phyloP scores from a whole-genome alignment of 2,797 vertebrate species.

The Protonibea diacanthus region DNA sequence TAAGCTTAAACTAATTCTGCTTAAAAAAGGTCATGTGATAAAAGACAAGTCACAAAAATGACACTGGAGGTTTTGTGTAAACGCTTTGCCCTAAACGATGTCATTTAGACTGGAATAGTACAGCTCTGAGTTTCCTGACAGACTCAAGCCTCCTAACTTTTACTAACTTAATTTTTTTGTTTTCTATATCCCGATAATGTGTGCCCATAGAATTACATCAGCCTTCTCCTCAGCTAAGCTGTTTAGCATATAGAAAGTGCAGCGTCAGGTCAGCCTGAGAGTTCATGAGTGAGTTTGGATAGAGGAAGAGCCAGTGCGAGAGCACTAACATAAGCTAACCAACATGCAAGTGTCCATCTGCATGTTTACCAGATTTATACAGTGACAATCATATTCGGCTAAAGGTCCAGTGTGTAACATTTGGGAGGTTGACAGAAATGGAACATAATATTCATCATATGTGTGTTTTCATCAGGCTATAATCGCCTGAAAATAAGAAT shows the following conservation, averaged over 20 bases:
- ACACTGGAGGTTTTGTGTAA: slow-evolving; percentile 50
- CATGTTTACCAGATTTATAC: background rate
- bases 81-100: slow-evolving; percentile 15
- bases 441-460: too few species aligned
- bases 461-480: too few species aligned
- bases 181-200: slow-evolving; percentile 5
- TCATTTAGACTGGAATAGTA: slow-evolving; percentile 31
- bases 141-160: slow-evolving; percentile 4
- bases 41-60: slow-evolving; percentile 38
- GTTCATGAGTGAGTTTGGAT: background rate
- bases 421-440: too few species aligned
- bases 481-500: too few species aligned
- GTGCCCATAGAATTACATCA: background rate
- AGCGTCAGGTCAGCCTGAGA: background rate
- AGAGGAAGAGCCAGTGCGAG: background rate
- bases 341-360: background rate
- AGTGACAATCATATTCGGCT: background rate
- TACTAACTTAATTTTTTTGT: background rate
- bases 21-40: slow-evolving; percentile 59
- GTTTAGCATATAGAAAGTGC: background rate
- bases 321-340: background rate
- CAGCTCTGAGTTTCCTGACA: slow-evolving; percentile 12
- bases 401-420: background rate
- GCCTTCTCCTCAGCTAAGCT: background rate
- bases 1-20: slow-evolving; percentile 60